A percentile compares a stretch with the other conserved stretches of the same genome.
phyloP scores from a whole-genome alignment of 2,113 vertebrate species.

The Ictidomys tridecemlineatus region DNA sequence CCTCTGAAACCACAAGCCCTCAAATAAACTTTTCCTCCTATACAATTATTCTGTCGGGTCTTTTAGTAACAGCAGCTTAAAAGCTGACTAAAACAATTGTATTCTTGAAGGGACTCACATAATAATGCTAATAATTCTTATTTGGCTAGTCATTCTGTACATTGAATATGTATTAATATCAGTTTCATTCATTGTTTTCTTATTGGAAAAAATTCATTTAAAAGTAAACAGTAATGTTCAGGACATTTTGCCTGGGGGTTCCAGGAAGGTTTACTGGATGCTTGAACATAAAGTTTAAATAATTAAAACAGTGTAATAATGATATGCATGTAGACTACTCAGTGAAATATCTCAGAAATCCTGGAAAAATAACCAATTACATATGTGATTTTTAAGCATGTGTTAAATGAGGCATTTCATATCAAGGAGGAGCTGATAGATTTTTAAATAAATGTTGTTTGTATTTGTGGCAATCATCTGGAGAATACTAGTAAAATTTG shows the following conservation, averaged over 20 bases:
- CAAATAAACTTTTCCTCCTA: too few species aligned
- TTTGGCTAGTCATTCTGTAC: background rate
- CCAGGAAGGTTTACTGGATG: background rate
- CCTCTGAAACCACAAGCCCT: too few species aligned
- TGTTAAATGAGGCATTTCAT: background rate
- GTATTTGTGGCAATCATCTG: background rate
- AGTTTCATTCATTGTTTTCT: background rate
- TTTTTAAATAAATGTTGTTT: background rate
- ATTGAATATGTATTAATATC: background rate
- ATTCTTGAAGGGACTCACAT: background rate
- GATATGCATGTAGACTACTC: background rate
- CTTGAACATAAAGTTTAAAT: constrained; percentile 10
- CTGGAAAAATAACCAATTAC: background rate
- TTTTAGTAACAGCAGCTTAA: too few species aligned
- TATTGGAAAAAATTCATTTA: background rate
- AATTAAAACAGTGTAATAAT: background rate
- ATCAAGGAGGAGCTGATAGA: background rate
- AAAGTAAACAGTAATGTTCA: background rate
- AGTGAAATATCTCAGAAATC: background rate
- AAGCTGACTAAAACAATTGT: background rate
- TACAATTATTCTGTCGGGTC: too few species aligned
- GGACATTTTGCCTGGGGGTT: background rate
- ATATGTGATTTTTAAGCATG: constrained; percentile 18
- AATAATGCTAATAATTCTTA: background rate
- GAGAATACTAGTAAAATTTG: background rate